Evolutionary conservation across 2,888 invertebrate genomes (phyloP).

Genomic region (Halocaridina rubra): DNA sequence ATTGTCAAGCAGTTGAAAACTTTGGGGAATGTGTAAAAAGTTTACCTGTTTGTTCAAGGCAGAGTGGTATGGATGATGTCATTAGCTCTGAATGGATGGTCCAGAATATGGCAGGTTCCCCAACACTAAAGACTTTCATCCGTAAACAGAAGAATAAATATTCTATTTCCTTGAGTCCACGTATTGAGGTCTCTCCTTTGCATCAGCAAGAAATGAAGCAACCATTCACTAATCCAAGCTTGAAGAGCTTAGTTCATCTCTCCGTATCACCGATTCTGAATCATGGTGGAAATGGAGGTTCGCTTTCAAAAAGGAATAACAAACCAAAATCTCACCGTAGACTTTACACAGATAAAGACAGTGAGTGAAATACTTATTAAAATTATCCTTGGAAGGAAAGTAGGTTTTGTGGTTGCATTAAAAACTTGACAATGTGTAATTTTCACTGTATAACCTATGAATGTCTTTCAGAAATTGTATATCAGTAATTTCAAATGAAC

Average conservation of each 20-base stretch:
- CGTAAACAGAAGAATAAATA: constrained; percentile 27
- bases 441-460: no score
- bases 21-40: not conserved
- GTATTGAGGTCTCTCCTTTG: not conserved
- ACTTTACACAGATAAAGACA: no score
- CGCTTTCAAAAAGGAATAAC: no score
- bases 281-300: no score
- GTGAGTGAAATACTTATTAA: no score
- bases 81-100: constrained; percentile 34
- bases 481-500: no score
- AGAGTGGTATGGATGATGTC: not conserved
- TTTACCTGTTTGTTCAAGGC: not conserved
- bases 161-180: not conserved
- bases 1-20: not conserved
- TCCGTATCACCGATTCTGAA: constrained; percentile 47
- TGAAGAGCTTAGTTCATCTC: constrained; percentile 38
- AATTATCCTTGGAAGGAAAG: no score
- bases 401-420: no score
- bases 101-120: constrained; percentile 29
- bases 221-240: constrained; percentile 17
- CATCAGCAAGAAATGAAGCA: not conserved
- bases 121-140: constrained; percentile 47
- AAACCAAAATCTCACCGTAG: no score
- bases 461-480: no score
- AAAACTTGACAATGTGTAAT: no score